Conservation (phyloP, 2,113 vertebrate species). For the Guaruba guarouba region DNA sequence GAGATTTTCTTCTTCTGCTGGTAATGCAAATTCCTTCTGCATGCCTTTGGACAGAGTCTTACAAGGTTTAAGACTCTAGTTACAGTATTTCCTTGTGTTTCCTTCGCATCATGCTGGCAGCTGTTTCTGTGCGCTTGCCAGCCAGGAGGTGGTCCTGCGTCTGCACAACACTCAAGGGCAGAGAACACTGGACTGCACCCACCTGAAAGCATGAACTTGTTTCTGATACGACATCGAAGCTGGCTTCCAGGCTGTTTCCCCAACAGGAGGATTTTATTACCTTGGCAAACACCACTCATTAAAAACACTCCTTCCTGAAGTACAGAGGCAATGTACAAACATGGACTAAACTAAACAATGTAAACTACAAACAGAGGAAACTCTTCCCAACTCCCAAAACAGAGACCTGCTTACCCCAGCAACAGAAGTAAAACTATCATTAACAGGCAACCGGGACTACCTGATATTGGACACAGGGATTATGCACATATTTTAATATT, state of each 20-base stretch:
- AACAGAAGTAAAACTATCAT: background rate
- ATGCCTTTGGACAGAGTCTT: background rate
- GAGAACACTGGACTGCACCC: background rate
- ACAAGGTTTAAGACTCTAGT: background rate
- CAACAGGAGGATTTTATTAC: conserved; percentile 1
- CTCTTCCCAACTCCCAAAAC: background rate
- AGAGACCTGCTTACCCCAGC: background rate
- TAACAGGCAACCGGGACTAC: background rate
- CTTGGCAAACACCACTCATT: background rate
- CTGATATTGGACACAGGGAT: background rate
- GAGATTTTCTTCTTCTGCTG: conserved; percentile 30
- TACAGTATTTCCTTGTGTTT: background rate
- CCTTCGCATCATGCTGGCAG: background rate
- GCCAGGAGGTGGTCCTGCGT: conserved; percentile 23
- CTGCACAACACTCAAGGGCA: background rate
- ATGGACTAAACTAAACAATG: background rate
- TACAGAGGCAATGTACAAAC: background rate
- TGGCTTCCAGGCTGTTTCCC: background rate
- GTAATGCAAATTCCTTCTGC: conserved; percentile 43
- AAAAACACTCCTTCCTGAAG: background rate
- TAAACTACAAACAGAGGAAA: background rate
- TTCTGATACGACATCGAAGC: background rate
- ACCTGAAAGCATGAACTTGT: background rate
- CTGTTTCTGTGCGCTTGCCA: background rate
- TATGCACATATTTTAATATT: background rate